Base-by-base conservation (phyloP, 1,140 invertebrate genomes). In the Calliphora vicina region DNA sequence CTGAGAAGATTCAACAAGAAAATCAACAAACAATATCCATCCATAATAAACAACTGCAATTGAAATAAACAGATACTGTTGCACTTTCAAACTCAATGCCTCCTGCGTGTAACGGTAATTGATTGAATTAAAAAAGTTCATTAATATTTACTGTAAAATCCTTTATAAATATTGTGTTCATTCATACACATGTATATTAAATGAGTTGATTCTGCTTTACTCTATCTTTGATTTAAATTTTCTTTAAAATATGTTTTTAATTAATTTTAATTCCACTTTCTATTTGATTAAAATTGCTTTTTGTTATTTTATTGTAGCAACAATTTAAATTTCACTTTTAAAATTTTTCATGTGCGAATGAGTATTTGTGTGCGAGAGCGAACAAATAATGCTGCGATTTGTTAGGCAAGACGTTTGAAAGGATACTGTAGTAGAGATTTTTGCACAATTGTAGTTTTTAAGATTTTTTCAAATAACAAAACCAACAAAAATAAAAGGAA, bases 351-450 rank as follows among this genome's bases (percentile, higher is more conserved):
- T 4, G 29, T 35, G 29, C 29, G 29, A 35, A 35, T 35, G 35
- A 5, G 6, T 35, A 35, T 35, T n/a, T n/a, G n/a, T n/a, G n/a
- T n/a, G 35, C 6, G 4, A 35, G 35, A 35, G 35, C 35, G 10
- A 35, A 29, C 29, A 23, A 67, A 23, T 25, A 25, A 67, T 20
- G 9, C 61, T 25, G 6, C 74, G 74, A 23, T 13, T 45, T 43
- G 74, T 78, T 78, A 78, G 25, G 35, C 42, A 78, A 78, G 74
- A 78, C 74, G 74, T 45, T 78, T 78, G 8, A 25, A 78, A 78
- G 74, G 74, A 78, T 78, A 78, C 74, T 78, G 74, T 43, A 23
- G 23, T 23, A 78, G 29, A 78, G 74, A 78, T 78, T 78, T 78
- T 78, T 23, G 42, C 20, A 13, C n/a, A 78, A 43, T 78, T 78